Evolutionary conservation across 2,113 vertebrate species (phyloP).

Genomic region (Pseudopodoces humilis): DNA sequence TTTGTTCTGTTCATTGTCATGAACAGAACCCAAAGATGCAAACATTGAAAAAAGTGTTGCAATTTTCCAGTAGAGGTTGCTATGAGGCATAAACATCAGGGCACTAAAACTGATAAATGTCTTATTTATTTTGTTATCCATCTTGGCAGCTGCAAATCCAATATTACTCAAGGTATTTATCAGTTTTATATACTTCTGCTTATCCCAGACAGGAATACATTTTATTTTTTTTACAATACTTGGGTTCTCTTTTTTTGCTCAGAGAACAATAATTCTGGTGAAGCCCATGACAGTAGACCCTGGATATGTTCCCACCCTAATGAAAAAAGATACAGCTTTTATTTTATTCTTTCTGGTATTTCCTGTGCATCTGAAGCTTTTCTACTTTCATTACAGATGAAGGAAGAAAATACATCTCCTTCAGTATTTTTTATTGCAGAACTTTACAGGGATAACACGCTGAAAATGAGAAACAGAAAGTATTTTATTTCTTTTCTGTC

Average conservation of each 20-base stretch:
- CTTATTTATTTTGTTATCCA: not conserved
- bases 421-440: not conserved
- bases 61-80: not conserved
- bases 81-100: not conserved
- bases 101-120: not conserved
- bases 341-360: conserved; percentile 7
- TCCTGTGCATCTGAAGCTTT: conserved; percentile 3
- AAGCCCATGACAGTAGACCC: not conserved
- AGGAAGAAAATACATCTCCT: not conserved
- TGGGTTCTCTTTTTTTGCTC: not conserved
- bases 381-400: not conserved
- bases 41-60: not conserved
- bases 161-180: not conserved
- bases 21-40: not conserved
- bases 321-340: not conserved
- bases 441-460: not conserved
- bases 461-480: not conserved
- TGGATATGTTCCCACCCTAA: not conserved
- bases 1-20: not conserved
- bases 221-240: not conserved
- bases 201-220: not conserved
- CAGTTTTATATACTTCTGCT: not conserved
- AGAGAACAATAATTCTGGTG: not conserved
- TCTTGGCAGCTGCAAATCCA: not conserved
- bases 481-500: not conserved